Evolutionary conservation across 2,888 invertebrate genomes (phyloP).

Genomic region (Hypercompe scribonia): DNA sequence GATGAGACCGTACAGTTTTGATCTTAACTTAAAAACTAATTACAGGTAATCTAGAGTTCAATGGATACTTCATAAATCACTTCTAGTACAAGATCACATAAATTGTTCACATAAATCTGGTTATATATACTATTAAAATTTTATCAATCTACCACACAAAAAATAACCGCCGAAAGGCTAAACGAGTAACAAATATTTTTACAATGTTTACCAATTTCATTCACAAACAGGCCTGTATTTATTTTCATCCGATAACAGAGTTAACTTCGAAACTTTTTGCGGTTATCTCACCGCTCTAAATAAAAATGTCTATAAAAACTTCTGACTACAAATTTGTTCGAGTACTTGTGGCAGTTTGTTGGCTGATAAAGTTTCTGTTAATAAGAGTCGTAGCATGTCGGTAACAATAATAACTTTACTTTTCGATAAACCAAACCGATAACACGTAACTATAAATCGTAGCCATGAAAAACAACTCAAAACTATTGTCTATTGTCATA

Average conservation of each 20-base stretch:
- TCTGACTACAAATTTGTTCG: constrained; percentile 17
- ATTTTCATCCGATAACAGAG: constrained; percentile 31
- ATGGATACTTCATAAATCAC: too few species aligned
- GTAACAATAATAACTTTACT: constrained; percentile 10
- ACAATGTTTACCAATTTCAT: constrained; percentile 23
- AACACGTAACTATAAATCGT: constrained; percentile 21
- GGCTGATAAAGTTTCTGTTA: constrained; percentile 21
- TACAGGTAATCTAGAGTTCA: too few species aligned
- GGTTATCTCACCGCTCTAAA: constrained; percentile 23
- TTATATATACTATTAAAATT: not conserved
- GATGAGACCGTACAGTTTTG: too few species aligned
- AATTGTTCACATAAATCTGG: not conserved
- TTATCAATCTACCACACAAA: not conserved
- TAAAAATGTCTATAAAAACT: constrained; percentile 26
- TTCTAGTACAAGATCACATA: not conserved
- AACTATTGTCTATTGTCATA: constrained; percentile 43
- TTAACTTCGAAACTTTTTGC: constrained; percentile 27
- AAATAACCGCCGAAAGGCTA: not conserved
- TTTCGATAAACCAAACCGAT: constrained; percentile 21
- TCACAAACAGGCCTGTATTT: constrained; percentile 23
- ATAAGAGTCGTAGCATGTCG: constrained; percentile 9
- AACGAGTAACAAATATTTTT: constrained; percentile 17
- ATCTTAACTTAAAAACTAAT: too few species aligned
- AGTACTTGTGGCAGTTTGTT: constrained; percentile 5
- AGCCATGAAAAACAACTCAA: constrained; percentile 32